A percentile compares a stretch with the other conserved stretches of the same genome.
Evolutionary conservation across 64 coral and sea anemone species (phyloP).

Genomic region (Acropora tenuis): DNA sequence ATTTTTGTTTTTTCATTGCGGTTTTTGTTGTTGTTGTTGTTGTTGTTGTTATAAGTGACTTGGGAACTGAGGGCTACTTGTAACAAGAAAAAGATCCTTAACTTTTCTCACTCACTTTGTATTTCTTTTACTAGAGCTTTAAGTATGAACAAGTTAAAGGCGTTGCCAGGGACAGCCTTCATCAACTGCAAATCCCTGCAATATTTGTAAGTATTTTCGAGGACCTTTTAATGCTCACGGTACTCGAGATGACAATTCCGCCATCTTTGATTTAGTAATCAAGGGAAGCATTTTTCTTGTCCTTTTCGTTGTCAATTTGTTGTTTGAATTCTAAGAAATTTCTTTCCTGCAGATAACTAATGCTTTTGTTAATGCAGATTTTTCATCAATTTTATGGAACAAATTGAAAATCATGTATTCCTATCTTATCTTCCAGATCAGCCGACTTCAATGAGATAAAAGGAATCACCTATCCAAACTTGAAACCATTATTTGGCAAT

Average conservation of each 20-base stretch:
- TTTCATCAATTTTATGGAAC: not conserved
- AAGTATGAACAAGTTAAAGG: slow-evolving; percentile 64
- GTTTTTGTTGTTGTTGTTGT: not conserved
- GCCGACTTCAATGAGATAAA: slow-evolving; percentile 83
- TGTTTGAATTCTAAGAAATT: no score
- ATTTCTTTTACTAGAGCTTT: slow-evolving; percentile 36
- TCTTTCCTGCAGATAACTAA: no score
- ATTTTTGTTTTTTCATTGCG: no score
- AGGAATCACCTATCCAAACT: slow-evolving; percentile 71
- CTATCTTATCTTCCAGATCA: slow-evolving; percentile 49
- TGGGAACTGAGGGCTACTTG: no score
- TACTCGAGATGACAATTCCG: no score
- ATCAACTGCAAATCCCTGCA: slow-evolving; percentile 52
- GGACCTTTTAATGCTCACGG: no score
- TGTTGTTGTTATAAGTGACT: not conserved
- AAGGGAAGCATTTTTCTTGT: no score
- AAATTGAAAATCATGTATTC: not conserved
- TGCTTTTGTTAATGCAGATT: no score
- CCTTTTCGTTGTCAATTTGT: no score
- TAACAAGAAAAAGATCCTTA: not conserved
- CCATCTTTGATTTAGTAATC: no score
- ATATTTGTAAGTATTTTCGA: slow-evolving; percentile 60
- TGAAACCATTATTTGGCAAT: slow-evolving; percentile 83
- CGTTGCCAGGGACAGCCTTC: slow-evolving; percentile 47
- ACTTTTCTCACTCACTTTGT: not conserved